Percentiles rank a stretch among this genome's conserved stretches.
These are phyloP conservation scores for Corvus hawaiiensis DNA, from an alignment of 2,113 vertebrate species.

Conservation along the genomic window DNA sequence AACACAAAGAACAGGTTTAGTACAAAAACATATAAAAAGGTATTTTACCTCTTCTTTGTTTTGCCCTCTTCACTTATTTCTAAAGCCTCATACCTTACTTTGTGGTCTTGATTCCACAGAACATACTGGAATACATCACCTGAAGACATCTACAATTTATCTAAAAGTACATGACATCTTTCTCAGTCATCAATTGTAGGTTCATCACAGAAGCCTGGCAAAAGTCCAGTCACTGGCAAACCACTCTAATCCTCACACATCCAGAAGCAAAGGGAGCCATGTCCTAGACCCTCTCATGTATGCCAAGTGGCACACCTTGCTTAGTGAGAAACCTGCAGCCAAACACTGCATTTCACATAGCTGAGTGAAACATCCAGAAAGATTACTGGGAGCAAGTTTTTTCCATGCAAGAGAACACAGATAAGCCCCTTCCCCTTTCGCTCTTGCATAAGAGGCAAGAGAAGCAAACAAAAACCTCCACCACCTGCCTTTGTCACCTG, in stretches of 20 bases:
- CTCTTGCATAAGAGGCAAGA: neutral
- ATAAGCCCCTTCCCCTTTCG: neutral
- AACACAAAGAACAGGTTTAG: neutral
- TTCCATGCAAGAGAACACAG: neutral
- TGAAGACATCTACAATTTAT: neutral
- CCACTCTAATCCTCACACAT: fast-evolving
- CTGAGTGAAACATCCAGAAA: neutral
- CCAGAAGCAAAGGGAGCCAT: neutral
- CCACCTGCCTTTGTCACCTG: neutral
- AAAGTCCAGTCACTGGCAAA: neutral
- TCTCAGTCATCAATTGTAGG: neutral
- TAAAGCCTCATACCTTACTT: neutral
- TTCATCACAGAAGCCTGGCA: neutral
- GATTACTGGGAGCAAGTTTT: neutral
- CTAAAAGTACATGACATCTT: neutral
- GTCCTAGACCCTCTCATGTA: fast-evolving
- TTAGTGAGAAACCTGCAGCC: neutral
- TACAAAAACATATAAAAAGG: neutral
- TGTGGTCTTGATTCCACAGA: neutral
- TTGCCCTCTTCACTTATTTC: neutral
- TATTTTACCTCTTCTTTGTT: neutral
- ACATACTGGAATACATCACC: neutral
- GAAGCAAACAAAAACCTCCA: neutral
- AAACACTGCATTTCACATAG: neutral
- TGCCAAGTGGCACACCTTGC: neutral